A percentile compares a stretch with the other conserved stretches of the same genome.
Conservation (phyloP, 2,888 invertebrate species). For the Mesoligia furuncula region DNA sequence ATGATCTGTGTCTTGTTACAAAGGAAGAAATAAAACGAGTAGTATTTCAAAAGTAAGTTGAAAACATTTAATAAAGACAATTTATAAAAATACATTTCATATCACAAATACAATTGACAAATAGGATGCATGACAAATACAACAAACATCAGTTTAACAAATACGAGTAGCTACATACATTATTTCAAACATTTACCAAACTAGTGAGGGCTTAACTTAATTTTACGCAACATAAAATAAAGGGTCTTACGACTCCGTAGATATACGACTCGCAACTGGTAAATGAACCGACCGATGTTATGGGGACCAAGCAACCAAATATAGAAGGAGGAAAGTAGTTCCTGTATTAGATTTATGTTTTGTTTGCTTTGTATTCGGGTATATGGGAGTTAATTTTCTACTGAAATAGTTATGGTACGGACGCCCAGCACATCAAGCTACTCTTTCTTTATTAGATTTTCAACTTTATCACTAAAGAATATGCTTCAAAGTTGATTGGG, state of each 20-base stretch:
- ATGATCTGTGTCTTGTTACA: not conserved
- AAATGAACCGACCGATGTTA: conserved; percentile 65
- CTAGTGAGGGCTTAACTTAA: conserved; percentile 60
- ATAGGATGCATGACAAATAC: conserved; percentile 6
- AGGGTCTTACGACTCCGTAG: conserved; percentile 49
- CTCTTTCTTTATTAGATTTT: no score
- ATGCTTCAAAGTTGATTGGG: no score
- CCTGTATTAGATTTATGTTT: conserved; percentile 56
- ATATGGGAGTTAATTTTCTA: conserved; percentile 34
- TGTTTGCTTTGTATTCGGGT: conserved; percentile 53
- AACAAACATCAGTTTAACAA: conserved; percentile 28
- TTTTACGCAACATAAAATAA: conserved; percentile 68
- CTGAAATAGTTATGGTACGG: not conserved
- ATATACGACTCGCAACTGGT: conserved; percentile 43
- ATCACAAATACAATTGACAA: conserved; percentile 12
- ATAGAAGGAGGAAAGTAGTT: conserved; percentile 54
- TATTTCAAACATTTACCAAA: conserved; percentile 44
- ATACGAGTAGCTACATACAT: conserved; percentile 34
- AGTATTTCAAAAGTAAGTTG: not conserved
- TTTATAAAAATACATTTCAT: not conserved
- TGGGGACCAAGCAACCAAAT: conserved; percentile 58
- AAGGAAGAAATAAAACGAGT: conserved; percentile 29
- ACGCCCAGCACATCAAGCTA: no score
- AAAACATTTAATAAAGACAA: conserved; percentile 17
- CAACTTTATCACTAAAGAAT: no score